Conservation (phyloP, 2,888 invertebrate genomes). For the Aphodius sticticus region DNA sequence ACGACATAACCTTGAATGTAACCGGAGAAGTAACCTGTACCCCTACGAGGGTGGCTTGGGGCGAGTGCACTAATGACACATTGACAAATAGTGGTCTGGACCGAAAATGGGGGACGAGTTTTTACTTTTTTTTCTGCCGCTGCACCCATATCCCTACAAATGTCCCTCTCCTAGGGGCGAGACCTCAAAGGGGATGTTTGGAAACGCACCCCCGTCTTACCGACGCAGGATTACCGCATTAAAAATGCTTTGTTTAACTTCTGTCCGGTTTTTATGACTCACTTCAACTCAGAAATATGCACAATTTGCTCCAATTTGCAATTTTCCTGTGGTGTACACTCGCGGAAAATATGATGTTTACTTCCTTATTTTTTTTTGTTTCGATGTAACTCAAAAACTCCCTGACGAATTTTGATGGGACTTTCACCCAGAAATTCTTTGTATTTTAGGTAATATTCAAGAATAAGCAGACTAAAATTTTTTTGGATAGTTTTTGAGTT, state of each 20-base stretch:
- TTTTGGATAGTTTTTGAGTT: too few species aligned
- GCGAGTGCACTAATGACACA: not conserved
- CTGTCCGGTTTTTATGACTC: not conserved
- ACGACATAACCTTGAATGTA: not conserved
- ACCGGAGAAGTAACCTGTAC: slow-evolving; percentile 4
- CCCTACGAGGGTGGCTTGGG: not conserved
- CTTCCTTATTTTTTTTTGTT: too few species aligned
- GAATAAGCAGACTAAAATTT: too few species aligned
- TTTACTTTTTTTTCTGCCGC: not conserved
- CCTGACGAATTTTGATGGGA: too few species aligned
- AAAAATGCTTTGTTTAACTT: not conserved
- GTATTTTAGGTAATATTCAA: too few species aligned
- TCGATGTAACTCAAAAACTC: too few species aligned
- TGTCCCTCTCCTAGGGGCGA: not conserved
- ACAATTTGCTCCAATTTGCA: not conserved
- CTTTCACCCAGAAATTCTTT: too few species aligned
- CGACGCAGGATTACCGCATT: not conserved
- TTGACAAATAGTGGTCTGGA: slow-evolving; percentile 4
- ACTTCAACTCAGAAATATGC: not conserved
- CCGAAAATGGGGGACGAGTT: not conserved
- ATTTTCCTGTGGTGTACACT: too few species aligned
- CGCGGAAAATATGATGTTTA: too few species aligned
- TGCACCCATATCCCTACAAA: not conserved
- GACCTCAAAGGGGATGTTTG: not conserved
- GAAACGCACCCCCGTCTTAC: not conserved